Evolutionary conservation across 2,888 invertebrate genomes (phyloP), one percentile per base, ranked within the genome.

Genomic region (Agapostemon virescens): DNA sequence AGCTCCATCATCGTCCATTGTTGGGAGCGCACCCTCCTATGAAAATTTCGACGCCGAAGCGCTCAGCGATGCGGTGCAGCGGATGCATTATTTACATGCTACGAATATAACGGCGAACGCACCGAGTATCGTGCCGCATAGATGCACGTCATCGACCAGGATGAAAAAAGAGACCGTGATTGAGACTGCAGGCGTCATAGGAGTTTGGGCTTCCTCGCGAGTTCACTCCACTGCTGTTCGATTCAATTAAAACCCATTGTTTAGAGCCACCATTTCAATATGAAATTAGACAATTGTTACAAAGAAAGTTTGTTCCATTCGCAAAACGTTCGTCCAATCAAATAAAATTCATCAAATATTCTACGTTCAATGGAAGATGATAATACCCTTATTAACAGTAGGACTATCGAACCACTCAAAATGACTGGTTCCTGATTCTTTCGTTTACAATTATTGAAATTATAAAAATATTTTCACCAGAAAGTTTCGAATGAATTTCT

Each of bases 1-100:
- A 86, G 87, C 87, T 87, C 84, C 79, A 87, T 87, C 85, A 85
- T 84, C 79, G 74, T 64, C 82, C 74, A 84, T 84, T 82, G 83
- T 83, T 64, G 76, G 61, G 69, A 69, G 74, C 64, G 71, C 82
- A 81, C 81, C 81, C 81, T 82, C 58, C 74, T 82, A 82, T 81
- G 82, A 82, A 82, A 82, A 82, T 82, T 82, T 82, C 81, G 77
- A 70, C 81, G 82, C 42, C 68, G 74, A 63, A 52, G 67, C 72
- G 82, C 26, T 76, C 74, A 74, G 67, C 67, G 82, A 81, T 75
- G 82, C 73, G 76, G 67, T 77, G 81, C 82, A 82, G 42, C 74
- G 77, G 82, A 77, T 82, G 82, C 82, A 82, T 82, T 77, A 81
- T 82, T 82, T 82, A 77, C 82, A 71, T 74, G 74, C 68, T 23